These are phyloP conservation scores for Rhinogobius similis DNA, from an alignment of 2,113 vertebrate species.

Conservation along the genomic window DNA sequence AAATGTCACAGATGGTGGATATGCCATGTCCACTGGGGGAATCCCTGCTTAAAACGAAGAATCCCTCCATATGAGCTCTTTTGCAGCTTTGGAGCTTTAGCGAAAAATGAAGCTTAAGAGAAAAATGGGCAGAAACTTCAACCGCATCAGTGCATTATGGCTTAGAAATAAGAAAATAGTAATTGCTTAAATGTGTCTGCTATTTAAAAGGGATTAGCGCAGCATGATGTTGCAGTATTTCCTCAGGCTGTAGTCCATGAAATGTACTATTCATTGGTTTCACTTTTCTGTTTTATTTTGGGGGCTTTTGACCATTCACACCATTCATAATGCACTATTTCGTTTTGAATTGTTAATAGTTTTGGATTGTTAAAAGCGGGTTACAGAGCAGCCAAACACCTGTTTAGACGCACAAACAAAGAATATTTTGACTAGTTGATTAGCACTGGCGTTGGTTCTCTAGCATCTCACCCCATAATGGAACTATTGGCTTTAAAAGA, in stretches of 20 bases:
- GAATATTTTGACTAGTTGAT: too few relatives aligned
- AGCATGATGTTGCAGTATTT: neutral
- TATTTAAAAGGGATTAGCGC: neutral
- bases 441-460: too few relatives aligned
- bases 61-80: conserved; percentile 35
- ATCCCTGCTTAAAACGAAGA: conserved; percentile 19
- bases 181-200: neutral
- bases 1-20: conserved; percentile 41
- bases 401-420: too few relatives aligned
- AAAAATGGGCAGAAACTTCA: conserved; percentile 7
- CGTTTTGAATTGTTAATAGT: too few relatives aligned
- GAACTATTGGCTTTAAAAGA: neutral
- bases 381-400: too few relatives aligned
- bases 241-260: neutral
- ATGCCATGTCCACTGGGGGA: conserved; percentile 19
- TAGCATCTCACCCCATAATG: neutral
- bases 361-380: too few relatives aligned
- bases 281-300: too few relatives aligned
- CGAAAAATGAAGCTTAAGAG: too few relatives aligned
- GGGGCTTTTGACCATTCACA: too few relatives aligned
- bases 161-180: neutral
- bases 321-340: too few relatives aligned
- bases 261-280: too few relatives aligned
- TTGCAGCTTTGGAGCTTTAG: neutral
- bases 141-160: neutral